phyloP scores from a whole-genome alignment of 2,113 vertebrate species.

The Porphyrio hochstetteri region DNA sequence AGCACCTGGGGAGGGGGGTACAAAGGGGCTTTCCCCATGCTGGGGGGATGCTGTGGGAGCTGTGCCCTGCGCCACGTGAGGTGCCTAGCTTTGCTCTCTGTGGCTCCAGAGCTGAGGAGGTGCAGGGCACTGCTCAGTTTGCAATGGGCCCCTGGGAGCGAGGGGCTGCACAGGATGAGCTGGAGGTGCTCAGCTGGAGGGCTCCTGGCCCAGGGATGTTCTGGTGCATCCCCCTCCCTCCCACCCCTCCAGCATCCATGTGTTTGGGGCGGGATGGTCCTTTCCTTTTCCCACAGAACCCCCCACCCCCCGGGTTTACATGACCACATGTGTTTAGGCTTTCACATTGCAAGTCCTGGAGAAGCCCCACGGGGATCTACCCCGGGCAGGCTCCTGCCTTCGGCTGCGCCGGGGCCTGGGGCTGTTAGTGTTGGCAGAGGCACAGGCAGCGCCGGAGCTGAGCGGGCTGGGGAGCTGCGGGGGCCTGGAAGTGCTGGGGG shows the following conservation, averaged over 20 bases:
- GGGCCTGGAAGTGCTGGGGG: conserved; percentile 14
- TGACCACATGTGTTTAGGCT: accelerated
- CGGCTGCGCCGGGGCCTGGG: accelerated
- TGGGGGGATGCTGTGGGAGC: not conserved
- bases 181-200: accelerated
- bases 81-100: accelerated
- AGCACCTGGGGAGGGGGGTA: accelerated
- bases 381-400: not conserved
- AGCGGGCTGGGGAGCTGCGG: not conserved
- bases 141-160: accelerated
- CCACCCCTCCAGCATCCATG: not conserved
- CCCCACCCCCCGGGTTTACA: accelerated
- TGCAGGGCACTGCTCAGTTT: not conserved
- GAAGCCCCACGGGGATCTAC: not conserved
- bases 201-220: not conserved
- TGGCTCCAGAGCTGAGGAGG: not conserved
- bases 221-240: not conserved
- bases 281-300: not conserved
- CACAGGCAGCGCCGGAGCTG: not conserved
- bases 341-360: not conserved
- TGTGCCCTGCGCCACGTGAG: accelerated
- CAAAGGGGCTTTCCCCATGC: not conserved
- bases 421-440: conserved; percentile 5
- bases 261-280: not conserved
- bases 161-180: not conserved